Evolutionary conservation across 2,113 vertebrate genomes (phyloP), one percentile per base, ranked within the genome.

Genomic region (Pomatorhinus ruficollis): DNA sequence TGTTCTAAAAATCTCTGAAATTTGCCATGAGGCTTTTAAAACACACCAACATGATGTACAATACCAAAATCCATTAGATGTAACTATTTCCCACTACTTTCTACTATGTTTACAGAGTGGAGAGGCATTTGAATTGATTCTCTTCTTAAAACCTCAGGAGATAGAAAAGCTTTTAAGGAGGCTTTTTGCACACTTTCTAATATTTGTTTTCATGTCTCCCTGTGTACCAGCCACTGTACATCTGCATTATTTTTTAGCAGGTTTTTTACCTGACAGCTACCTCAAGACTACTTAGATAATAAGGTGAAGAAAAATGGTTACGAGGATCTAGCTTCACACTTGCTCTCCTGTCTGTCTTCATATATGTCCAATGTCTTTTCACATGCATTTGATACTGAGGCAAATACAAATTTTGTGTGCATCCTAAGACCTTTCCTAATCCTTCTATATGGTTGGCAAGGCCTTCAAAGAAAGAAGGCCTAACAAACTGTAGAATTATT

Each of bases 161-260:
- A 91, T 6, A 89, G 68, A 86, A 94, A 97, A 97, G 83, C 90
- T 97, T 96, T 94, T 96, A 97, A 89, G 35, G 25, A 96, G 27
- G 53, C 77, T 96, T 94, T 96, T 94, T 95, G 65, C 81, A 93
- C 88, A 72, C 56, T 78, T 92, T 61, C 44, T 84, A 93, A 83
- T 95, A 94, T 91, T 95, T 96, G 71, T 91, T 96, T 93, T 90
- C 61, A n/a, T 82, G 42, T 79, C 27, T 91, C 86, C n/a, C 57
- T 66, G 22, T 83, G 30, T 56, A 87, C 18, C 72, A 89, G 54
- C 33, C 70, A 56, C 75, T 79, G 37, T 82, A 79, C 72, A 82
- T 91, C 86, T 90, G 69, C 52, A 79, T 70, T 87, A 79, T 47
- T 79, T 94, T 96, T 96, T 57, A 78, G 30, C 22, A 70, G 61